Conservation (phyloP, 37 sponge, comb jelly and placozoan genomes). For the Cladorhizidae sp. region DNA sequence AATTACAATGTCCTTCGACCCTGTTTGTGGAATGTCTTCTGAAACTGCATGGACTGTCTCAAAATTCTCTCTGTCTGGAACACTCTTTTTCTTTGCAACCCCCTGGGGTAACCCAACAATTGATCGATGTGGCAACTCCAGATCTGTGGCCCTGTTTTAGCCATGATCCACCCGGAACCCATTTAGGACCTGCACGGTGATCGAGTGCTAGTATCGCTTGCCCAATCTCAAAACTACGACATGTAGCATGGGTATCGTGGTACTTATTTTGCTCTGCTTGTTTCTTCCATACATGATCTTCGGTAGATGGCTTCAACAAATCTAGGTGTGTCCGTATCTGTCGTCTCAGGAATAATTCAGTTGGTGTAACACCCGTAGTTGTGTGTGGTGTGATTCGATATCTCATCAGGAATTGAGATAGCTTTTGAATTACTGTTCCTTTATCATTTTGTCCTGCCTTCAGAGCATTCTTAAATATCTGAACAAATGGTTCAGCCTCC, state of each 20-base stretch:
- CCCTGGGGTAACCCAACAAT: background rate
- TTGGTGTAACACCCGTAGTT: slow-evolving; percentile 12
- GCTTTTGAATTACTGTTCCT: background rate
- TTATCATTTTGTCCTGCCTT: background rate
- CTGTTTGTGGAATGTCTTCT: too few relatives aligned
- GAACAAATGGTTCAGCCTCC: slow-evolving; percentile 18
- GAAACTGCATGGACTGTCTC: background rate
- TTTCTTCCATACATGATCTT: background rate
- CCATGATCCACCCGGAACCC: background rate
- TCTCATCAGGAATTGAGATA: background rate
- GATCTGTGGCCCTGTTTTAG: background rate
- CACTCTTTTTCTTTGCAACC: background rate
- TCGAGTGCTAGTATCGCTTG: background rate
- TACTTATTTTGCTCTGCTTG: background rate
- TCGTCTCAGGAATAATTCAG: background rate
- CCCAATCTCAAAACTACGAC: background rate
- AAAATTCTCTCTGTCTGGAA: too few relatives aligned
- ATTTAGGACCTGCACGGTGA: background rate
- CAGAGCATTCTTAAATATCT: slow-evolving; percentile 7
- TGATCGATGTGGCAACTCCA: slow-evolving; percentile 24
- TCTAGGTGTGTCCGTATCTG: slow-evolving; percentile 8
- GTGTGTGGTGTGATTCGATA: background rate
- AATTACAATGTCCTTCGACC: too few relatives aligned
- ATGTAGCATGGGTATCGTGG: background rate
- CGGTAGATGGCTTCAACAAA: slow-evolving; percentile 3